Base-by-base conservation (phyloP, 2,888 invertebrate species). In the Embidobia sp. region DNA sequence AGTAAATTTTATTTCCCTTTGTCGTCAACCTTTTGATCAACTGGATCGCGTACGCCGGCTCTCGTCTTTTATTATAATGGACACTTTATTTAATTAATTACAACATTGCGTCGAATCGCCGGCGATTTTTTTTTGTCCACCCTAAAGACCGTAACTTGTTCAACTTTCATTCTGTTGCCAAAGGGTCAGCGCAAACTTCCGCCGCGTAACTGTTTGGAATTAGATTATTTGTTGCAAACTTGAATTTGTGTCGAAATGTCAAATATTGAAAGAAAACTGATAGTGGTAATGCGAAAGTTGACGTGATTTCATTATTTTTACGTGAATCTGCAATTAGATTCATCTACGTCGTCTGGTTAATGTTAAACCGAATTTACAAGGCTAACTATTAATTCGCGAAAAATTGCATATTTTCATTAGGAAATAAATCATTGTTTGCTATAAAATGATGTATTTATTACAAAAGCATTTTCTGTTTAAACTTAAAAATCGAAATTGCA, bases 61-160 rank as follows among this genome's bases (percentile, higher is more conserved):
- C 26, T 44, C 51, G 55, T 57, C 19, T 27, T 72, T 73, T 57
- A 49, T 64, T 49, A 57, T 59, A 72, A 72, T 59, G 64, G 59
- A 73, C 64, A 73, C 57, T 64, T 64, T 73, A 61, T 40, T 57
- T 66, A 73, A 73, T 64, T 66, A 73, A 73, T 73, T 59, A 59
- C 51, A 49, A 63, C 40, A 46, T 26, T 53, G 46, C 37, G 22
- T 7, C 10, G 31, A 72, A 46, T 53, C 57, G 37, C 46, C 1
- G 26, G 8, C n/a, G 31, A 10, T 27, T 53, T 70, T 70, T 61
- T 59, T 44, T 22, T 27, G 3, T 18, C 19, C 6, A 5, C 1
- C 3, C 40, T 33, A 46, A 55, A 40, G 16, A 18, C 37, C 18
- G 15, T 35, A 33, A 44, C 53, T 44, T 66, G 37, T 48, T 46